Conservation (phyloP, 2,888 invertebrate genomes). For the Pristionchus fissidentatus region DNA sequence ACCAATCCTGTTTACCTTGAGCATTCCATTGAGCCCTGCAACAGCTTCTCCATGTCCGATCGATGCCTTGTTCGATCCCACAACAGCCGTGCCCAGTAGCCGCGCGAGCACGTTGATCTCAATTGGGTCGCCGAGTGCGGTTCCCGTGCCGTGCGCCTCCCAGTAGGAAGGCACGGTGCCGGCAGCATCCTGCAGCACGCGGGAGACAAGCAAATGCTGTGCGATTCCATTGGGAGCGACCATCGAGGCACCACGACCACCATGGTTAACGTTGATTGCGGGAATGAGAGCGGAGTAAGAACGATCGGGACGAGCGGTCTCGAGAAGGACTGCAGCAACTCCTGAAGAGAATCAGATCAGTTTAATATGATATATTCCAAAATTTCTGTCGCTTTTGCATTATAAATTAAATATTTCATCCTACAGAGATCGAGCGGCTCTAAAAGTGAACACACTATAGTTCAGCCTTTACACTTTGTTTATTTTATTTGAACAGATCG, state of each 20-base stretch:
- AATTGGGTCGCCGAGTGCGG: constrained; percentile 75
- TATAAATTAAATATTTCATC: too few relatives aligned
- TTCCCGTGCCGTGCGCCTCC: constrained; percentile 76
- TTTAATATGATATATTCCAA: constrained; percentile 17
- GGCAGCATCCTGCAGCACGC: background rate
- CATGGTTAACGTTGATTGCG: constrained; percentile 73
- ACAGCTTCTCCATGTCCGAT: constrained; percentile 74
- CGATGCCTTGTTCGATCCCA: constrained; percentile 67
- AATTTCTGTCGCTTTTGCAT: too few relatives aligned
- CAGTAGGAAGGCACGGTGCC: constrained; percentile 61
- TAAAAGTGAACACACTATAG: too few relatives aligned
- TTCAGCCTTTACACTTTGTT: too few relatives aligned
- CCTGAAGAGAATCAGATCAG: background rate
- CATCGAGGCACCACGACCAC: constrained; percentile 74
- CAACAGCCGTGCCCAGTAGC: constrained; percentile 55
- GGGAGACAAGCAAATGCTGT: constrained; percentile 65
- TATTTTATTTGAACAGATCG: constrained; percentile 43
- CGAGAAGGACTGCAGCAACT: constrained; percentile 54
- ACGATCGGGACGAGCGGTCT: constrained; percentile 52
- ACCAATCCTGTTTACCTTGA: too few relatives aligned
- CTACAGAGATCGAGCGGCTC: too few relatives aligned
- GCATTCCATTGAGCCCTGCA: constrained; percentile 69
- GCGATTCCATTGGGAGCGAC: constrained; percentile 74
- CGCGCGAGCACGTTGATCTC: constrained; percentile 68
- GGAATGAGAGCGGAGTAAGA: constrained; percentile 65